Conservation (phyloP, 2,888 invertebrate genomes). For the Dromius quadrimaculatus region DNA sequence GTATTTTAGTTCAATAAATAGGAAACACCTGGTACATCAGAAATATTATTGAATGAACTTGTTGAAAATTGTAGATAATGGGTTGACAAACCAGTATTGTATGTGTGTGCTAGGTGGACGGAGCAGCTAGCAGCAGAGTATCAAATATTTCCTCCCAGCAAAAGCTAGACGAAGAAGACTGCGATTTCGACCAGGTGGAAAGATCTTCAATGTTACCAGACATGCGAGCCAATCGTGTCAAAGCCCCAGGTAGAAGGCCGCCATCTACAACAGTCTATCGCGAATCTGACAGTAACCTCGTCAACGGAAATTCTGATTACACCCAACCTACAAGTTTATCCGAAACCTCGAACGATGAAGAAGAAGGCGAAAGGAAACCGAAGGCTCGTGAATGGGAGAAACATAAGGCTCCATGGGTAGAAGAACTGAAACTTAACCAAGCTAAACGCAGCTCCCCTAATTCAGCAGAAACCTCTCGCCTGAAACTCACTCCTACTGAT, state of each 20-base stretch:
- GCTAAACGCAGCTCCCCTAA: conserved; percentile 73
- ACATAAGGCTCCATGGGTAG: conserved; percentile 84
- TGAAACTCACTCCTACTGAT: conserved; percentile 56
- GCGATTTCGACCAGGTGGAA: conserved; percentile 77
- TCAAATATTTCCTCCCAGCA: conserved; percentile 57
- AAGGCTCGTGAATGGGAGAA: conserved; percentile 79
- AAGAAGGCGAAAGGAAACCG: conserved; percentile 70
- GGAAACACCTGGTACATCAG: too few species aligned
- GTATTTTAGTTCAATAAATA: too few species aligned
- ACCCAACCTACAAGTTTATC: conserved; percentile 39
- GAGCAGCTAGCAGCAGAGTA: conserved; percentile 67
- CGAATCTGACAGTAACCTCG: conserved; percentile 60
- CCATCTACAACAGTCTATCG: conserved; percentile 69
- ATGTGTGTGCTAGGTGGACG: too few species aligned
- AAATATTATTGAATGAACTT: too few species aligned
- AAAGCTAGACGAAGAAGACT: conserved; percentile 60
- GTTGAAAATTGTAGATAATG: too few species aligned
- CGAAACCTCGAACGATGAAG: conserved; percentile 56
- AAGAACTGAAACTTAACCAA: conserved; percentile 83
- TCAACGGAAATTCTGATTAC: conserved; percentile 61
- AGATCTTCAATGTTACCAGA: conserved; percentile 75
- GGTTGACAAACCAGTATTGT: too few species aligned
- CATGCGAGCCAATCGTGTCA: conserved; percentile 75
- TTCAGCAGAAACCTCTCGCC: conserved; percentile 58
- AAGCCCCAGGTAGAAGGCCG: conserved; percentile 76